Base-by-base conservation (phyloP, 2,113 vertebrate species). In the Nannobrachium achirus region DNA sequence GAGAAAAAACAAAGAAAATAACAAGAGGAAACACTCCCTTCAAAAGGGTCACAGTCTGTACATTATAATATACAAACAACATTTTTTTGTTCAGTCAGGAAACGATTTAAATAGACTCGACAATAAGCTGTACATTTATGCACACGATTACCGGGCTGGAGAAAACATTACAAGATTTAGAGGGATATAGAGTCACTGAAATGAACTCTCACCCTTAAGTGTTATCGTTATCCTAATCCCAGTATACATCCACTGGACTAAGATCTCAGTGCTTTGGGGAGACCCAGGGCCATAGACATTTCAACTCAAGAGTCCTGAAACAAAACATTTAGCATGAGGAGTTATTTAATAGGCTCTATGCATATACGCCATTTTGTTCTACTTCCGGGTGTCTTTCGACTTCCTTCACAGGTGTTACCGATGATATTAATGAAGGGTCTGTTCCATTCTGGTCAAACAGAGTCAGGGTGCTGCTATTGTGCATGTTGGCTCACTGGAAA, bases 61-160 rank as follows among this genome's bases (percentile, higher is more conserved):
- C 81, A 88, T 79, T 73, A 82, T 82, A 69, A 40, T 76, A 85
- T 81, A 87, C 79, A 83, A 76, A 84, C 62, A 63, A 80, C 38
- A 56, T 76, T 55, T 76, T 55, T 72, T 75, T 75, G 82, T 84
- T 76, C 57, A 46, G 70, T 80, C 71, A 68, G 66, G 67, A 60
- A 44, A 69, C 78, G 69, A 69, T 80, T 83, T 52, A 69, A 84
- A 79, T 78, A 82, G 76, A 89, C 81, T 74, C 56, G 80, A 81
- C 81, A 76, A 76, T 84, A 73, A 69, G 72, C 81, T 87, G 86
- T 79, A 88, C 79, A 83, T 63, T 8, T 71, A 75, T 6, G 78
- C 82, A 89, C 65, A 81, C 71, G 13, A 86, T 71, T 40, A 80
- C 84, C n/a, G 16, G 41, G 40, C 18, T 16, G 67, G 79, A 8